Conservation (phyloP, 2,113 vertebrate genomes). For the Pyrgilauda ruficollis region DNA sequence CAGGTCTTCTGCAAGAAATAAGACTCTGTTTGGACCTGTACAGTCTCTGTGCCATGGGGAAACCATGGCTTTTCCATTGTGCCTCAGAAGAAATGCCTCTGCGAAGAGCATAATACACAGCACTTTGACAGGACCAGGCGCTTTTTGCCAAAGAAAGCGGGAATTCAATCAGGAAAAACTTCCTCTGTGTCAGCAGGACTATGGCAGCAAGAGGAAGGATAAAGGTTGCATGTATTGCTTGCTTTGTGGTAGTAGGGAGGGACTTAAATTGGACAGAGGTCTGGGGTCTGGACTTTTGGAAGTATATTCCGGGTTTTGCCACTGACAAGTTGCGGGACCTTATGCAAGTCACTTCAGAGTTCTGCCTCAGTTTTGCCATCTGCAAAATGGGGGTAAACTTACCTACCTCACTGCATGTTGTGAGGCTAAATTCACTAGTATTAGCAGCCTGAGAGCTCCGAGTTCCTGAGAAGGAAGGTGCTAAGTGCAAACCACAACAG, state of each 20-base stretch:
- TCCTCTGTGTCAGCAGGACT: not conserved
- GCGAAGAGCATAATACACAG: not conserved
- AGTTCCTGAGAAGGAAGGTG: conserved; percentile 28
- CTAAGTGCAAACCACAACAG: conserved; percentile 40
- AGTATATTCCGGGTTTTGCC: conserved; percentile 3
- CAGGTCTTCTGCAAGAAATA: conserved; percentile 73
- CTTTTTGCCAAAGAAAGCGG: conserved; percentile 40
- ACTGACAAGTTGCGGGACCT: not conserved
- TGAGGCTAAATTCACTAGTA: conserved; percentile 62
- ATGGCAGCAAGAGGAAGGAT: not conserved
- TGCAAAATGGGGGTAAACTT: conserved; percentile 24
- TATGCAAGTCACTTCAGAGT: conserved; percentile 14
- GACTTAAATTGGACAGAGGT: not conserved
- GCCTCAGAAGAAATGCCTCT: conserved; percentile 31
- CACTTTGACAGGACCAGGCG: conserved; percentile 12
- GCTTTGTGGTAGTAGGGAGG: conserved; percentile 24
- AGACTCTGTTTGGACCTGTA: not conserved
- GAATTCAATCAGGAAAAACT: conserved; percentile 39
- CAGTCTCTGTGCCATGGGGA: not conserved
- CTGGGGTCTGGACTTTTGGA: not conserved
- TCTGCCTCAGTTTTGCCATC: conserved; percentile 37
- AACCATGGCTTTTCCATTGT: not conserved
- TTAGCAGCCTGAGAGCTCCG: conserved; percentile 24
- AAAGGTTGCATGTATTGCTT: conserved; percentile 30
- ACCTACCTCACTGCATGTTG: conserved; percentile 58